A percentile compares a stretch with the other conserved stretches of the same genome.
Conservation (phyloP, 2,888 invertebrate genomes). For the Malthinus flaveolus region DNA sequence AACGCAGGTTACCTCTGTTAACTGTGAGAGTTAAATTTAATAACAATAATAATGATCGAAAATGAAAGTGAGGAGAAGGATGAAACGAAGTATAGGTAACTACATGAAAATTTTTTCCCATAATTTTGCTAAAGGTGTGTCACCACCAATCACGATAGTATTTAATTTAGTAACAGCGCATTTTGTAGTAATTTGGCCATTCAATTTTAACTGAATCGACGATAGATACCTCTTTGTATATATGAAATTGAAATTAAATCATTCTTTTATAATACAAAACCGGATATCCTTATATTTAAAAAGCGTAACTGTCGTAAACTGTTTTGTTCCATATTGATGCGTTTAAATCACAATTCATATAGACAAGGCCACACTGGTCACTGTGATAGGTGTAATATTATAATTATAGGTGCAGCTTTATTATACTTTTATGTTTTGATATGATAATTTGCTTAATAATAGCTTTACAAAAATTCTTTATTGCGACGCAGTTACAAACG, state of each 20-base stretch:
- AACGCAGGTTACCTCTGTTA: no score
- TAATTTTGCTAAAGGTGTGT: conserved; percentile 19
- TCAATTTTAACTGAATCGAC: conserved; percentile 39
- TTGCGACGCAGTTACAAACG: conserved; percentile 24
- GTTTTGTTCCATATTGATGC: conserved; percentile 50
- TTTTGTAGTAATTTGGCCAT: conserved; percentile 40
- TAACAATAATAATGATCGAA: no score
- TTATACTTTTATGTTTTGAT: conserved; percentile 45
- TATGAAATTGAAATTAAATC: conserved; percentile 50
- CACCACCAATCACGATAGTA: conserved; percentile 10
- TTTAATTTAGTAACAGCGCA: conserved; percentile 23
- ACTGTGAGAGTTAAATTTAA: no score
- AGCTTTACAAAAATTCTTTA: conserved; percentile 25
- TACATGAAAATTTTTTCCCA: conserved; percentile 11
- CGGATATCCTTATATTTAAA: conserved; percentile 49
- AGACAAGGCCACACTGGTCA: conserved; percentile 41
- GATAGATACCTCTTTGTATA: conserved; percentile 34
- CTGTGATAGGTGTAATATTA: conserved; percentile 47
- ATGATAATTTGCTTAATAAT: conserved; percentile 50
- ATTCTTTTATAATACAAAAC: conserved; percentile 44
- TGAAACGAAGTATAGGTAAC: no score
- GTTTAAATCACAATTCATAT: conserved; percentile 43
- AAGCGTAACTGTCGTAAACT: conserved; percentile 45
- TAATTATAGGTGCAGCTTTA: conserved; percentile 43
- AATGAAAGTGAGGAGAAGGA: no score